Evolutionary conservation across 1,140 invertebrate genomes (phyloP), one percentile per base, ranked within the genome.

Genomic region (Phthorimaea operculella): DNA sequence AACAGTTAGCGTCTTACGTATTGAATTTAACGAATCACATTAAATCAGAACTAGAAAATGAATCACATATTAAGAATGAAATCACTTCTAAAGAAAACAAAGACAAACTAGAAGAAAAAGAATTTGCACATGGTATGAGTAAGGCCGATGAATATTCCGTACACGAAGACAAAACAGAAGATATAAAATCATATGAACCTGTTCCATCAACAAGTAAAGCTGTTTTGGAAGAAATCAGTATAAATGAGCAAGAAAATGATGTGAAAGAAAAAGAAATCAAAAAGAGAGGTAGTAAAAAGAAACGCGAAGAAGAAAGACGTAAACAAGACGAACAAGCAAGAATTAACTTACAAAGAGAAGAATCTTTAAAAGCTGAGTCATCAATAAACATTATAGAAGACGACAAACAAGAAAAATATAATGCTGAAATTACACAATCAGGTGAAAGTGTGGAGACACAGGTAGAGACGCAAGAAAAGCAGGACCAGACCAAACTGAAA

Each of bases 1-100:
- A 70, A 62, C 62, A 69, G 42, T 56, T 84, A 50, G 60, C 75
- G 11, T 33, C 50, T 28, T n/a, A 66, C 16, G 52, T 83, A 16
- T 58, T 68, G 16, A 51, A 56, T 33, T 17, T 64, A 11, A 59
- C 57, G 12, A 21, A 54, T 16, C 10, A 6, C 6, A 18, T 54
- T 9, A 51, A 51, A 45, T 4, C 15, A 36, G 36, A 9, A 39
- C 10, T 39, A 39, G 10, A 39, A 39, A n/a, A n/a, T 39, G 36
- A 39, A 39, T 12, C 36, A 39, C 1, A 12, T 12, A 9, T 39
- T 12, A 39, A 39, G 10, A n/a, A 4, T 14, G 45, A 47, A 47
- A 15, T 4, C 5, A 14, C 45, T 3, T 16, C 16, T 4, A 15
- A 47, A 15, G n/a, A 47, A 14, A 15, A 10, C 16, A 15, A 10